Base-by-base conservation (phyloP, 2,888 invertebrate species). In the Hirtodrosophila duncani region DNA sequence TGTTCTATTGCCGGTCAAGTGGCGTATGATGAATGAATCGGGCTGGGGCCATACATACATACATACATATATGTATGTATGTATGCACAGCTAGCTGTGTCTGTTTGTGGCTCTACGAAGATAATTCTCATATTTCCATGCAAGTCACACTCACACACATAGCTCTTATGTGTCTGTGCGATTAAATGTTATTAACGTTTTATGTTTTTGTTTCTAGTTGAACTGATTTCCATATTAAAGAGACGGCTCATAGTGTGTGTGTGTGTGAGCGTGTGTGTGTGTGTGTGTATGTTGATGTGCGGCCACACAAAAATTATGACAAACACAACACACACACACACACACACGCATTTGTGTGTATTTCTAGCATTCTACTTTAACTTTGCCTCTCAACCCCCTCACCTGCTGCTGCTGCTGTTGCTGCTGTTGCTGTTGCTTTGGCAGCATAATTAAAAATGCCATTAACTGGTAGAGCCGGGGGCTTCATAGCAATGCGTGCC, bases 111-210 rank as follows among this genome's bases (percentile, higher is more conserved):
- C n/a, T n/a, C n/a, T n/a, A n/a, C n/a, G n/a, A n/a, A 16, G 14
- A 38, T 27, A 11, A 37, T 39, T 33, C 16, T 49, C 37, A 48
- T 41, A 48, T 48, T 26, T 38, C 30, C 41, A 33, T 29, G 21
- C 33, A n/a, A 5, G 24, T 8, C 29, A 11, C 14, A 26, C 34
- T 9, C 24, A 24, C 24, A n/a, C 29, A 29, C 5, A 29, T 13
- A 29, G n/a, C n/a, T n/a, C n/a, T n/a, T n/a, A n/a, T n/a, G n/a
- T n/a, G n/a, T n/a, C n/a, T n/a, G n/a, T 8, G 17, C 34, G 43
- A 57, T 68, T 64, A 39, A 55, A 51, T 53, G 56, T 44, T 71
- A 65, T 65, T 66, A 67, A 56, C 56, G 38, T 53, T 66, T 64
- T 55, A 64, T 57, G 26, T 38, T 38, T 39, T 50, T 50, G 48